phyloP scores from a whole-genome alignment of 2,797 vertebrate genomes.

The Gallirallus australis region DNA sequence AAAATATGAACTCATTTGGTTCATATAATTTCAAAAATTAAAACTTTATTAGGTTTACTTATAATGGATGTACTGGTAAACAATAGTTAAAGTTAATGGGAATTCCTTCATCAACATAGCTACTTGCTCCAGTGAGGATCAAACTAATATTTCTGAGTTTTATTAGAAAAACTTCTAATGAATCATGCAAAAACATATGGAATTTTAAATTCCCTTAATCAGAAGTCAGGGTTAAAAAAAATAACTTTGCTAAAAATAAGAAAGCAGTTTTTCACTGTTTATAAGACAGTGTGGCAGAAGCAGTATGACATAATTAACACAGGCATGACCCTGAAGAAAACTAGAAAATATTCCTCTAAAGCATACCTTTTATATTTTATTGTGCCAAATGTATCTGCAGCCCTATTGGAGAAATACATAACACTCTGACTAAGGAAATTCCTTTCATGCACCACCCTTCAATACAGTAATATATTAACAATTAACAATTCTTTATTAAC shows the following conservation, averaged over 20 bases:
- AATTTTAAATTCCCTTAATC: not conserved
- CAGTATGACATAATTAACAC: not conserved
- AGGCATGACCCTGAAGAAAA: not conserved
- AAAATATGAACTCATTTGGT: not conserved
- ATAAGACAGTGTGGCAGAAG: not conserved
- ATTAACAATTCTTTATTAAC: not conserved
- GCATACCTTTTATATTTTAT: not conserved
- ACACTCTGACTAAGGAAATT: not conserved
- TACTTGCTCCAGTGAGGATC: not conserved
- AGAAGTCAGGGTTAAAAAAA: not conserved
- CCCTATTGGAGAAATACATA: not conserved
- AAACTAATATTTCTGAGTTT: not conserved
- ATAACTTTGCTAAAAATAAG: not conserved
- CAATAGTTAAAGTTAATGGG: not conserved
- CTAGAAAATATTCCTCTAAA: not conserved
- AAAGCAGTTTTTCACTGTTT: not conserved
- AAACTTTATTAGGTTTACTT: not conserved
- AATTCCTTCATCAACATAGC: not conserved
- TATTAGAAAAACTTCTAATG: not conserved
- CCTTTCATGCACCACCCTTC: not conserved
- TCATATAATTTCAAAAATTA: not conserved
- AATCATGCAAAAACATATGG: rapidly evolving
- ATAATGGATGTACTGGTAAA: not conserved
- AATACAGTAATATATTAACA: not conserved
- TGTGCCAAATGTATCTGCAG: not conserved